A percentile compares a stretch with the other conserved stretches of the same genome.
These are phyloP conservation scores for Intellagama lesueurii DNA, from an alignment of 2,797 vertebrate species.

Conservation along the genomic window DNA sequence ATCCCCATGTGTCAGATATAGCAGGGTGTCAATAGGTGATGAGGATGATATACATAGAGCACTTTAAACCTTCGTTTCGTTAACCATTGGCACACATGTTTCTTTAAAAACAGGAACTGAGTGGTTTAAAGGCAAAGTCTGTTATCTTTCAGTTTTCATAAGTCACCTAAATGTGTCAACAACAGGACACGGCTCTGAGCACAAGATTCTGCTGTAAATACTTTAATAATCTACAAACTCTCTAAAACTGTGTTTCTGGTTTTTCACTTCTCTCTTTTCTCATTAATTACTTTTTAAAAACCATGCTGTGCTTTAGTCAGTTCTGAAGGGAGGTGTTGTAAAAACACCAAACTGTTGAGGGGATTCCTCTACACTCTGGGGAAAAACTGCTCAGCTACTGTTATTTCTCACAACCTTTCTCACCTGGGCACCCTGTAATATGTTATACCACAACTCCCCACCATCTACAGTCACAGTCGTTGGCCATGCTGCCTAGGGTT, in stretches of 20 bases:
- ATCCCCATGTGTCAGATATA: background rate
- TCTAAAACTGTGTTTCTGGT: constrained; percentile 45
- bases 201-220: constrained; percentile 64
- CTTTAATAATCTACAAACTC: constrained; percentile 63
- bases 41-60: background rate
- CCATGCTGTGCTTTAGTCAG: constrained; percentile 32
- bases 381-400: background rate
- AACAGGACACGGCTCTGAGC: background rate
- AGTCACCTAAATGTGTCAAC: constrained; percentile 69
- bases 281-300: constrained; percentile 46
- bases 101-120: constrained; percentile 73
- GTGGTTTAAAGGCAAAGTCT: constrained; percentile 59
- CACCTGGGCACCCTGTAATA: background rate
- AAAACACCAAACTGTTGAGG: background rate
- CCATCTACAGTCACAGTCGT: background rate
- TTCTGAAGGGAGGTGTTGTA: background rate
- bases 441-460: background rate
- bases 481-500: background rate
- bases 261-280: constrained; percentile 59
- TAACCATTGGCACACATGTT: constrained; percentile 67
- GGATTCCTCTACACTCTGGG: background rate
- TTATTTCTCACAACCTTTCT: background rate
- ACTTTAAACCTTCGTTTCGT: constrained; percentile 66
- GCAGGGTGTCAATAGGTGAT: background rate
- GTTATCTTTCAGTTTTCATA: constrained; percentile 63